Conservation (phyloP, 2,797 vertebrate genomes). For the Onychomys arenicola region DNA sequence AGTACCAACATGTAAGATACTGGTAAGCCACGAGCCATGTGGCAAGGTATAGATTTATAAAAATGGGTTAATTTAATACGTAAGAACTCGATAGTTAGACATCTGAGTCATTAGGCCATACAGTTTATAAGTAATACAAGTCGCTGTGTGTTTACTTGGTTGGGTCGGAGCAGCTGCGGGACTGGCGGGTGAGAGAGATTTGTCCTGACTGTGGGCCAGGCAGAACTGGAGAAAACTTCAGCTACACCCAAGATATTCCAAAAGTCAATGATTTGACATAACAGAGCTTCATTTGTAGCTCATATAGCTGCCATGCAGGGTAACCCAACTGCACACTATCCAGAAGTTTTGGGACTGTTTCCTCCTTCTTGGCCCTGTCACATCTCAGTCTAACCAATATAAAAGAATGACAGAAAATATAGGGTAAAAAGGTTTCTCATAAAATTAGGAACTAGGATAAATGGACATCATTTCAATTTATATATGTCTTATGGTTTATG, state of each 20-base stretch:
- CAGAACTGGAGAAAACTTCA: too few species aligned
- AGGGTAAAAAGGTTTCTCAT: neutral
- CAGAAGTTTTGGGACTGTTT: neutral
- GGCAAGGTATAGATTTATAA: too few species aligned
- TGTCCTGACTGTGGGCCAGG: too few species aligned
- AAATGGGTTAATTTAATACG: too few species aligned
- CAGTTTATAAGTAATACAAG: too few species aligned
- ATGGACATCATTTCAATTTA: neutral
- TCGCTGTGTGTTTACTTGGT: too few species aligned
- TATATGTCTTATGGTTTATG: neutral
- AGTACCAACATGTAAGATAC: too few species aligned
- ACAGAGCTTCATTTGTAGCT: neutral
- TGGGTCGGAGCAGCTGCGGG: too few species aligned
- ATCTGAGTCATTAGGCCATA: too few species aligned
- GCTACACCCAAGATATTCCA: neutral
- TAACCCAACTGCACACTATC: neutral
- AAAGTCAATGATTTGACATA: neutral
- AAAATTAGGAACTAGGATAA: conserved; percentile 1
- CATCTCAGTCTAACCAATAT: neutral
- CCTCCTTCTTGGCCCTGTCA: neutral
- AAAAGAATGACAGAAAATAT: neutral
- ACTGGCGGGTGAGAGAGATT: too few species aligned
- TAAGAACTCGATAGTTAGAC: too few species aligned
- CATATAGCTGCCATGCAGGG: neutral
- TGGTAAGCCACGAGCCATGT: too few species aligned